Evolutionary conservation across 2,797 vertebrate genomes (phyloP), one percentile per base, ranked within the genome.

Genomic region (Tokudaia tokunoshimensis): DNA sequence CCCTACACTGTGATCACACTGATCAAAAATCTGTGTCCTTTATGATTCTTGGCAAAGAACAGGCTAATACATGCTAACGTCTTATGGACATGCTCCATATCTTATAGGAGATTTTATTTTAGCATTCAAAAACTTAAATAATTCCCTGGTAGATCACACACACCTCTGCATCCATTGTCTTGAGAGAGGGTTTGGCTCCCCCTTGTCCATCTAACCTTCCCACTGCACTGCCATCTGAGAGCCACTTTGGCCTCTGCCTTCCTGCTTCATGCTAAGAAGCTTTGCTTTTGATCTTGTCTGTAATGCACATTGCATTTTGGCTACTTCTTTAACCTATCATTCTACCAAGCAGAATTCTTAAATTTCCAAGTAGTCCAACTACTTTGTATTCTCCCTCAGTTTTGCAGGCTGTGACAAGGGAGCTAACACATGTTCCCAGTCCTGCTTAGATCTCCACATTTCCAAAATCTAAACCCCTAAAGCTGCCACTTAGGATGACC

Each of bases 141-240:
- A 85, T 91, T 88, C 26, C 24, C 63, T 19, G 20, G 50, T 19
- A 41, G 22, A 55, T 83, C 34, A 65, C 29, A 65, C 24, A 65
- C 80, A 94, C 20, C 74, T 94, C 85, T 74, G 59, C 81, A n/a
- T 86, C 76, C 47, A 78, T 94, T 96, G 82, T 10, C 41, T 90
- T 87, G 55, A 65, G 37, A 41, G 55, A 93, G 12, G 11, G 2
- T 74, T 17, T 61, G 41, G 31, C 10, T 93, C 65, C 29, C 31
- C 75, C 88, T 22, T 70, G 81, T 86, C 12, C 65, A 52, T 85
- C 26, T 90, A 11, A 11, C 26, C n/a, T 94, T 96, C 57, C 26
- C 41, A 15, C 34, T 63, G 10, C 17, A 19, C 81, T 93, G 81
- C 76, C 50, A 50, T 93, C 52, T 55, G 26, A 88, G 17, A n/a